Conservation (phyloP, 2,888 invertebrate genomes). For the Drosophila paucipuncta region DNA sequence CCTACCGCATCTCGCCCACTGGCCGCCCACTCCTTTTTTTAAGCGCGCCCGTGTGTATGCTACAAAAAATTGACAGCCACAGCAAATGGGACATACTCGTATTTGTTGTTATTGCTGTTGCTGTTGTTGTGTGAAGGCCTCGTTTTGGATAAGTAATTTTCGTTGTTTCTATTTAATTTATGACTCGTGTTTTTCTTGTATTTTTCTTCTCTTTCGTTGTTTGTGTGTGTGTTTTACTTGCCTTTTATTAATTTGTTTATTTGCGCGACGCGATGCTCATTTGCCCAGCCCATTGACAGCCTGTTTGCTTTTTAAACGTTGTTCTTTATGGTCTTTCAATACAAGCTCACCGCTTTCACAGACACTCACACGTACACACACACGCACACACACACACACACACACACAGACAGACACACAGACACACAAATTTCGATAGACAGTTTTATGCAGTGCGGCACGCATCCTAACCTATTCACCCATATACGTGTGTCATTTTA, state of each 20-base stretch:
- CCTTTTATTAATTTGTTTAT: constrained; percentile 80
- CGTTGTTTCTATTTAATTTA: constrained; percentile 80
- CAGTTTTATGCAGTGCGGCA: constrained; percentile 47
- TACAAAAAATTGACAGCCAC: constrained; percentile 72
- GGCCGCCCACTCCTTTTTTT: constrained; percentile 45
- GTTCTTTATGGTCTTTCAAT: constrained; percentile 66
- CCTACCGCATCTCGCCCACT: background rate
- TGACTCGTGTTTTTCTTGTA: constrained; percentile 72
- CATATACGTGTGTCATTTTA: constrained; percentile 11
- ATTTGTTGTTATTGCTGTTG: constrained; percentile 42
- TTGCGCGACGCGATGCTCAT: constrained; percentile 57
- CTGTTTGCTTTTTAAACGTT: constrained; percentile 46
- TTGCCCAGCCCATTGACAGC: constrained; percentile 40
- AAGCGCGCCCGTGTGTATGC: constrained; percentile 73
- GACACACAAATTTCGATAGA: constrained; percentile 38
- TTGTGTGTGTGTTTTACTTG: constrained; percentile 48
- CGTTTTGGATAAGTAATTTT: constrained; percentile 73
- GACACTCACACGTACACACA: constrained; percentile 11
- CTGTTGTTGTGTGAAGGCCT: constrained; percentile 29
- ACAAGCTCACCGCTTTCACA: constrained; percentile 46
- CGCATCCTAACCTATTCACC: constrained; percentile 28
- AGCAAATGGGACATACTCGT: constrained; percentile 71
- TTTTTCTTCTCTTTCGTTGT: constrained; percentile 42
- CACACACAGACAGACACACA: background rate
- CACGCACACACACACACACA: background rate